Percentiles rank a stretch among this genome's conserved stretches.
These are phyloP conservation scores for Athripsodes cinereus DNA, from an alignment of 2,888 invertebrate species.

Conservation along the genomic window DNA sequence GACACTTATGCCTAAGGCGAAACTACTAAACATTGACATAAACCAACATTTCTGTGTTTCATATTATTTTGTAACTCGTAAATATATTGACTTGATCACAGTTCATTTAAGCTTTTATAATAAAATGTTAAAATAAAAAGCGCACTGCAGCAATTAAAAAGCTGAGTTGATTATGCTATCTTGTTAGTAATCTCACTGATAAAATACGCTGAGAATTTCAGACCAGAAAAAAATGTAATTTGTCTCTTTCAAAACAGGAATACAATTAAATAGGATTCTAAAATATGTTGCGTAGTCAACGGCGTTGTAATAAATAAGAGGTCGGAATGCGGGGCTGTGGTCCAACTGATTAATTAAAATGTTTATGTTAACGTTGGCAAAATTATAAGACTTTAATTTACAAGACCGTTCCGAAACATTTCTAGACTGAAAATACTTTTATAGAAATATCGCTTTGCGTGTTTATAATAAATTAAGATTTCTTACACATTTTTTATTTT, in stretches of 20 bases:
- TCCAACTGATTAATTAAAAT: not conserved
- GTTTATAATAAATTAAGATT: too few species aligned
- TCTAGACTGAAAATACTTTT: too few species aligned
- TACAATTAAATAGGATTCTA: not conserved
- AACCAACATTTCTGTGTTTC: too few species aligned
- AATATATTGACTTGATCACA: not conserved
- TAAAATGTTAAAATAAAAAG: not conserved
- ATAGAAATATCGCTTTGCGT: too few species aligned
- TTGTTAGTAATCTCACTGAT: not conserved
- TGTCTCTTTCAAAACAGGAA: not conserved
- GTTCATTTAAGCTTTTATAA: not conserved
- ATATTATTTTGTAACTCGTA: not conserved
- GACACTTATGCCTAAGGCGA: too few species aligned
- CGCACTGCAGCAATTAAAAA: not conserved
- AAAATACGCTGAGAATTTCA: not conserved
- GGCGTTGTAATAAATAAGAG: not conserved
- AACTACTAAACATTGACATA: too few species aligned
- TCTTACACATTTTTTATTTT: too few species aligned
- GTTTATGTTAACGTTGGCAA: not conserved
- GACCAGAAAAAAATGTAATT: not conserved
- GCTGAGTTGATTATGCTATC: not conserved
- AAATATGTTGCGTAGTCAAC: not conserved
- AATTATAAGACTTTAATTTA: not conserved
- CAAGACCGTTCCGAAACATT: too few species aligned
- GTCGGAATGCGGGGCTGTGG: not conserved